These are phyloP conservation scores for Cataglyphis cursor DNA, from an alignment of 2,888 invertebrate species.

Conservation along the genomic window DNA sequence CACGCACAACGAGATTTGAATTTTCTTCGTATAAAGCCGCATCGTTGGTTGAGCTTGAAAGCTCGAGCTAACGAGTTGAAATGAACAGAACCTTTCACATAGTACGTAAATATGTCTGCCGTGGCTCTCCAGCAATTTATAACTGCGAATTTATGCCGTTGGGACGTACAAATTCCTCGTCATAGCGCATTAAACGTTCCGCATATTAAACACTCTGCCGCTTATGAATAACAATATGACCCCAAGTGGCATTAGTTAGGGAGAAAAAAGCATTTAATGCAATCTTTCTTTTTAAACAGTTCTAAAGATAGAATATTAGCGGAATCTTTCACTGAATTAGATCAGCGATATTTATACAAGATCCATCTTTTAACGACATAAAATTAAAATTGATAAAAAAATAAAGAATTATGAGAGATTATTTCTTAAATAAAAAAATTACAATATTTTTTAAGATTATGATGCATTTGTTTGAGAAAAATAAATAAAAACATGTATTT, in stretches of 20 bases:
- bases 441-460: not conserved
- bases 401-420: not conserved
- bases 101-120: conserved; percentile 47
- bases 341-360: not conserved
- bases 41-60: conserved; percentile 47
- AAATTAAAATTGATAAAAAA: conserved; percentile 9
- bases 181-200: conserved; percentile 54
- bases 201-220: conserved; percentile 45
- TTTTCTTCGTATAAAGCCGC: conserved; percentile 13
- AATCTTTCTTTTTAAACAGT: conserved; percentile 28
- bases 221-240: conserved; percentile 55
- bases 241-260: conserved; percentile 32
- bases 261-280: conserved; percentile 38
- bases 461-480: conserved; percentile 8
- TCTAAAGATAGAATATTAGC: not conserved
- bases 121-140: conserved; percentile 51
- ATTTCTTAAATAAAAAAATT: not conserved
- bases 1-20: not conserved
- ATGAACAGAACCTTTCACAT: conserved; percentile 54
- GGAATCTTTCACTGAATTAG: not conserved
- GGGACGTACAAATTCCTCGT: conserved; percentile 43
- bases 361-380: not conserved
- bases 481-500: conserved; percentile 24
- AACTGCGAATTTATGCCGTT: conserved; percentile 51
- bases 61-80: conserved; percentile 45